phyloP scores from a whole-genome alignment of 2,113 vertebrate genomes.

The Guaruba guarouba region DNA sequence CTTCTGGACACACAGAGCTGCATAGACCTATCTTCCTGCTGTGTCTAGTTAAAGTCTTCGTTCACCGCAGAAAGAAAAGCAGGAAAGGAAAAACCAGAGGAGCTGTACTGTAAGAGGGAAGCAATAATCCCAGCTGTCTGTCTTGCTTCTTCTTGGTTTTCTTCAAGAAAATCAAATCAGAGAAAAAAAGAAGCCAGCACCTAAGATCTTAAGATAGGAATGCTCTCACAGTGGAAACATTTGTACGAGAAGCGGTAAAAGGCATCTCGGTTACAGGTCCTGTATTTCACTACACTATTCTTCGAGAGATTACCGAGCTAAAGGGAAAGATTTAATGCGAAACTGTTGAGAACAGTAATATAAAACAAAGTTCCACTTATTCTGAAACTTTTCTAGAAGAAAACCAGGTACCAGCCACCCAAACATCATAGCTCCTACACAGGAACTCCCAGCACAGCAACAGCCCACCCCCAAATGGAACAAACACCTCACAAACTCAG shows the following conservation, averaged over 20 bases:
- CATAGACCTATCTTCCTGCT: neutral
- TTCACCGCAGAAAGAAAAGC: neutral
- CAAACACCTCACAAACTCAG: neutral
- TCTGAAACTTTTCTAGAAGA: neutral
- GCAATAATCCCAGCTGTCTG: neutral
- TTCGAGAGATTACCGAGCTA: neutral
- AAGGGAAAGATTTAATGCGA: neutral
- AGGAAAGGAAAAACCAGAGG: neutral
- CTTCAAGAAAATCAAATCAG: neutral
- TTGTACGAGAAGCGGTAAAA: neutral
- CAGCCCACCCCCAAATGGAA: neutral
- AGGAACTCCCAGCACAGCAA: neutral
- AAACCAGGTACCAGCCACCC: neutral
- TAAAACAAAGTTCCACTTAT: neutral
- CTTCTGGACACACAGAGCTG: neutral
- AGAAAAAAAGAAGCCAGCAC: neutral
- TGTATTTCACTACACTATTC: neutral
- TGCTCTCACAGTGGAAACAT: neutral
- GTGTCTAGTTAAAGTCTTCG: neutral
- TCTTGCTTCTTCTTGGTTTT: neutral
- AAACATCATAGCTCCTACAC: fast-evolving
- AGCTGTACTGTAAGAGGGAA: neutral
- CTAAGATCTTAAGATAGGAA: neutral
- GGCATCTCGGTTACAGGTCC: neutral
- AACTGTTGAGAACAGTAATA: neutral